Percentiles rank a stretch among this genome's conserved stretches.
These are phyloP conservation scores for Distichodus sexfasciatus DNA, from an alignment of 2,797 vertebrate species.

Conservation along the genomic window DNA sequence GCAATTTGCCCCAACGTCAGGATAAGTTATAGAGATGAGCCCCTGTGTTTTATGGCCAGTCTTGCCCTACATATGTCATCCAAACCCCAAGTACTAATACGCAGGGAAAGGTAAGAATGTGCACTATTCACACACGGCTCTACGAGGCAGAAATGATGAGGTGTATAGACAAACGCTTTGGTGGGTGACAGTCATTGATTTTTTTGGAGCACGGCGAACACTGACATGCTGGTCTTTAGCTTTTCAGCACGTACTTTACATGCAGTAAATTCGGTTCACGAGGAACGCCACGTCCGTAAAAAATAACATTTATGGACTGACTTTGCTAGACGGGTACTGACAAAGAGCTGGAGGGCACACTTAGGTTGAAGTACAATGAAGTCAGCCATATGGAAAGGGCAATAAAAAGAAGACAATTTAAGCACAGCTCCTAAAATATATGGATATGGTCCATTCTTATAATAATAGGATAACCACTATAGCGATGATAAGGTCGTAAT, in stretches of 20 bases:
- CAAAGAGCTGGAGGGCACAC: not conserved
- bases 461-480: too few relatives aligned
- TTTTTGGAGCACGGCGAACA: not conserved
- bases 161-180: not conserved
- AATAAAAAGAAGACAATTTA: too few relatives aligned
- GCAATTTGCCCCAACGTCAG: conserved; percentile 52
- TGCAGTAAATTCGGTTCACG: not conserved
- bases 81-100: conserved; percentile 38
- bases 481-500: too few relatives aligned
- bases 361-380: not conserved
- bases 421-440: too few relatives aligned
- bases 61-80: conserved; percentile 44
- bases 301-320: not conserved
- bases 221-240: not conserved
- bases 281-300: not conserved
- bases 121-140: conserved; percentile 3
- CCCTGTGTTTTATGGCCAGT: conserved; percentile 33
- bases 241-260: not conserved
- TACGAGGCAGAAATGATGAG: conserved; percentile 15
- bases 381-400: not conserved
- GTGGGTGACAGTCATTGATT: conserved; percentile 1
- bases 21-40: conserved; percentile 46
- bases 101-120: conserved; percentile 37
- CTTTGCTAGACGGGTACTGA: not conserved
- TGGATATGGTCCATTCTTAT: too few relatives aligned